Percentiles rank a stretch among this genome's conserved stretches.
phyloP scores from a whole-genome alignment of 2,888 invertebrate species.

The Rotaria sp. region DNA sequence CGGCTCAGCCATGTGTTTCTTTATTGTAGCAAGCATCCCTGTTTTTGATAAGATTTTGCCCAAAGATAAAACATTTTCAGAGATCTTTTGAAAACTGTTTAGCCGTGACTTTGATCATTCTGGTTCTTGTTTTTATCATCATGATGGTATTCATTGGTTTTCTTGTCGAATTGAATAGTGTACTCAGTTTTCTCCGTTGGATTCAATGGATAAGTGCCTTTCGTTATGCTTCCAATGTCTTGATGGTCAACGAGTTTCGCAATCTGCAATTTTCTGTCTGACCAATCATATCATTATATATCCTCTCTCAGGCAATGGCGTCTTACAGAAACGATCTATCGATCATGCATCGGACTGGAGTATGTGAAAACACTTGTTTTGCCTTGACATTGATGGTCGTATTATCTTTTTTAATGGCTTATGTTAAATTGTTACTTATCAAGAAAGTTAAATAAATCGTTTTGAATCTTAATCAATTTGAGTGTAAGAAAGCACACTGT shows the following conservation, averaged over 20 bases:
- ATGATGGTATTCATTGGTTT: slow-evolving; percentile 50
- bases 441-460: slow-evolving; percentile 35
- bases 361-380: slow-evolving; percentile 49
- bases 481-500: too few species aligned
- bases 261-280: slow-evolving; percentile 29
- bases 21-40: neutral
- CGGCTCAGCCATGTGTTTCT: neutral
- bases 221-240: slow-evolving; percentile 49
- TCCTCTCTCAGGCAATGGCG: slow-evolving; percentile 44
- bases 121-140: neutral
- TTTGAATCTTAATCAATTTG: too few species aligned
- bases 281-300: neutral
- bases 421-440: slow-evolving; percentile 48
- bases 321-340: slow-evolving; percentile 47
- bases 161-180: slow-evolving; percentile 49
- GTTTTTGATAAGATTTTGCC: neutral
- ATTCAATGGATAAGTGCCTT: slow-evolving; percentile 51
- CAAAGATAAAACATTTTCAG: neutral
- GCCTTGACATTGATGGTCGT: slow-evolving; percentile 46
- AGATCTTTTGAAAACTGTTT: neutral
- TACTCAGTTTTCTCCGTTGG: slow-evolving; percentile 50
- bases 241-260: slow-evolving; percentile 40
- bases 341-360: slow-evolving; percentile 47
- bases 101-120: slow-evolving; percentile 43
- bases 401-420: slow-evolving; percentile 47